A percentile compares a stretch with the other conserved stretches of the same genome.
Conservation (phyloP, 2,113 vertebrate genomes). For the cat (Felis catus) region DNA sequence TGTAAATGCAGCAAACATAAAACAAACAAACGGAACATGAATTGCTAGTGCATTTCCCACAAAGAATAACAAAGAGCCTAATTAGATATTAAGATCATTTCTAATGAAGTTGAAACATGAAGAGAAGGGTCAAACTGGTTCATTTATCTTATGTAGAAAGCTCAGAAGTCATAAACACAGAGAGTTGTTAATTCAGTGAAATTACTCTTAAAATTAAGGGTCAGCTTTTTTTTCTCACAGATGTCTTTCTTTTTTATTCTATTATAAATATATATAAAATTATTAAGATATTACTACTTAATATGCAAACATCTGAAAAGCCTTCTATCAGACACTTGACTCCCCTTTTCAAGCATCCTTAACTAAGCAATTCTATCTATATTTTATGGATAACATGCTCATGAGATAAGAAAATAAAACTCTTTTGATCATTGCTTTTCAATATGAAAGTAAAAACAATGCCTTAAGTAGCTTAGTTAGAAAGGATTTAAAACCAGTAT, state of each 20-base stretch:
- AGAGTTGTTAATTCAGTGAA: background rate
- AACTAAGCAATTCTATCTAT: background rate
- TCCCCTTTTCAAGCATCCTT: background rate
- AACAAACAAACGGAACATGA: background rate
- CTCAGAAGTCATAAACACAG: background rate
- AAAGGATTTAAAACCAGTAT: background rate
- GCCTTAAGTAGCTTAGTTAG: background rate
- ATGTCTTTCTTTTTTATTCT: background rate
- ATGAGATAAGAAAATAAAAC: background rate
- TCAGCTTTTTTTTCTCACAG: background rate
- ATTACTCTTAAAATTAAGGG: slow-evolving; percentile 38
- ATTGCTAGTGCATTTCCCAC: background rate
- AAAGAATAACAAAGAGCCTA: background rate
- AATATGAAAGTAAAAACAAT: slow-evolving; percentile 25
- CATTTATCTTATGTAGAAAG: background rate
- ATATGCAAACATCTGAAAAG: background rate
- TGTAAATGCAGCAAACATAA: background rate
- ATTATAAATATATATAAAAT: background rate
- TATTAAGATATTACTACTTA: background rate
- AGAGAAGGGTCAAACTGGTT: background rate
- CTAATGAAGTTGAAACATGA: background rate
- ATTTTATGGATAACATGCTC: background rate
- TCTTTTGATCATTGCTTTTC: background rate
- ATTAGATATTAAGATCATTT: background rate
- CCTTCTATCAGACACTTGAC: background rate